These are phyloP conservation scores for Calameuta filiformis DNA, from an alignment of 2,888 invertebrate species.

Conservation along the genomic window DNA sequence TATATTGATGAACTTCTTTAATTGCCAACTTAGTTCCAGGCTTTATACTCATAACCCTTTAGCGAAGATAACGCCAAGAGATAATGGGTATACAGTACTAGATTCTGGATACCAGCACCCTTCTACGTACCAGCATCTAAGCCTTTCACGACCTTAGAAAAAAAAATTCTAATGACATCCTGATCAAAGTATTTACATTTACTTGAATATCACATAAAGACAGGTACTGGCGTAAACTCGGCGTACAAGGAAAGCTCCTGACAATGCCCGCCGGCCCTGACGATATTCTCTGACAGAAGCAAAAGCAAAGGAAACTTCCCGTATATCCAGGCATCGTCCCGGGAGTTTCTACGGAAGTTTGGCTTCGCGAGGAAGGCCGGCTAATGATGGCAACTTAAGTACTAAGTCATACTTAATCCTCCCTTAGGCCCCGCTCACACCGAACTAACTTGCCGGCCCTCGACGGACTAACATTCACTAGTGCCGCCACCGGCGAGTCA, in stretches of 20 bases:
- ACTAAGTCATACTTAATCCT: conserved; percentile 62
- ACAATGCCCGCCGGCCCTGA: neutral
- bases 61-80: conserved; percentile 26
- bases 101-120: neutral
- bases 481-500: conserved; percentile 18
- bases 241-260: neutral
- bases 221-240: neutral
- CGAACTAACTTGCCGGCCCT: conserved; percentile 4
- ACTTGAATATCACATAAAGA: neutral
- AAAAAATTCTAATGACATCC: neutral
- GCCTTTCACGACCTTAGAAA: neutral
- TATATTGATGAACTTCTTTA: conserved; percentile 37
- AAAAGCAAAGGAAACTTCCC: neutral
- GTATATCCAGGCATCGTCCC: conserved; percentile 8
- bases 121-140: neutral
- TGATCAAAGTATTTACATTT: neutral
- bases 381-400: conserved; percentile 62
- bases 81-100: neutral
- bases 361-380: conserved; percentile 34
- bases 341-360: conserved; percentile 21
- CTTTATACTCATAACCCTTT: conserved; percentile 54
- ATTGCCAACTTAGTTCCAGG: conserved; percentile 47
- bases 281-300: neutral
- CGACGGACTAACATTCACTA: conserved; percentile 17
- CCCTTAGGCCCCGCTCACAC: conserved; percentile 23